Percentiles rank a stretch among this genome's conserved stretches.
These are phyloP conservation scores for Thereuonema tuberculata DNA, from an alignment of 1,140 invertebrate species.

Conservation along the genomic window DNA sequence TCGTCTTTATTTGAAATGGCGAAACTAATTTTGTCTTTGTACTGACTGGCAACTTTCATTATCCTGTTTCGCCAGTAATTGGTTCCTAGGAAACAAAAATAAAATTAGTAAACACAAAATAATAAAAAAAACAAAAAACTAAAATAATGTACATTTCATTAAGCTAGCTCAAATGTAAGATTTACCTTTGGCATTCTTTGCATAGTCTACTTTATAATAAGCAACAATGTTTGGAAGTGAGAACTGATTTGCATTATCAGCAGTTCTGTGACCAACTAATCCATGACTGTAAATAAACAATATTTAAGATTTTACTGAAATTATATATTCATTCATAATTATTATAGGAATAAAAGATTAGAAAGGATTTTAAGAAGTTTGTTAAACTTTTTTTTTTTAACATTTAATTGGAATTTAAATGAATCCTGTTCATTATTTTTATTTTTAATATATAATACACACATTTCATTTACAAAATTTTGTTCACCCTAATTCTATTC, in stretches of 20 bases:
- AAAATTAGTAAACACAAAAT: neutral
- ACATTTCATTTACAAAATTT: too few relatives aligned
- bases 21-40: constrained; percentile 61
- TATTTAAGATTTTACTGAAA: constrained; percentile 5
- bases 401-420: too few relatives aligned
- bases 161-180: neutral
- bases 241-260: constrained; percentile 73
- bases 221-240: constrained; percentile 76
- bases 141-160: neutral
- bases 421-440: too few relatives aligned
- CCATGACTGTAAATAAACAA: constrained; percentile 55
- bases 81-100: constrained; percentile 46
- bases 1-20: constrained; percentile 83
- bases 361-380: too few relatives aligned
- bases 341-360: too few relatives aligned
- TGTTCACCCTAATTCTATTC: too few relatives aligned
- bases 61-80: constrained; percentile 99
- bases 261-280: constrained; percentile 73
- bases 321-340: constrained; percentile 1
- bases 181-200: constrained; percentile 78
- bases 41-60: constrained; percentile 84
- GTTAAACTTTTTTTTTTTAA: too few relatives aligned
- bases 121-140: too few relatives aligned
- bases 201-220: constrained; percentile 90
- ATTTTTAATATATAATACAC: too few relatives aligned